Evolutionary conservation across 2,888 invertebrate species (phyloP), one percentile per base, ranked within the genome.

Genomic region (Caenorhabditis plicata): DNA sequence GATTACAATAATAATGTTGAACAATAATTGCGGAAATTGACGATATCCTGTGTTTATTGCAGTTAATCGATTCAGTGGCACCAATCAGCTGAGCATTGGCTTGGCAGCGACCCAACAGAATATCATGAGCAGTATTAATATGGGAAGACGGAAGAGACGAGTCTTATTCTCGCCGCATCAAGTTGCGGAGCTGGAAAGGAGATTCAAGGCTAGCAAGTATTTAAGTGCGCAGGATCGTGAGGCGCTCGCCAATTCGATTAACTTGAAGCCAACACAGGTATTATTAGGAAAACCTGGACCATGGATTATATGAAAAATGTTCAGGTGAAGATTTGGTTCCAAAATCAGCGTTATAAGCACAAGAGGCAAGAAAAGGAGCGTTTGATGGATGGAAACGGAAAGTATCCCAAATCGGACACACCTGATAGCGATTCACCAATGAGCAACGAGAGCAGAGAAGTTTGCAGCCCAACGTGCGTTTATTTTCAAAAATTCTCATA

Each of bases 181-280:
- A 80, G 67, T 67, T 2, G 44, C 42, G 32, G 63, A 68, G 50
- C 81, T 93, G 68, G 92, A 93, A 81, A 87, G 89, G 15, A 86
- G 91, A 9, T 93, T 93, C 83, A 87, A 88, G 67, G 87, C 88
- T 52, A 92, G 91, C 78, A 87, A 89, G 63, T 93, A 93, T 83
- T 85, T 93, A 8, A 91, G 90, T 2, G 91, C 92, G 0, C 90
- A 90, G 0, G 92, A 93, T 80, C 85, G 92, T 8, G 92, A 93
- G 81, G 87, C 89, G 65, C 85, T 92, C 68, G 91, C 92, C 0
- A 87, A 87, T 70, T 86, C 86, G 8, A 82, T 93, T 25, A 90
- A 89, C 80, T 83, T 93, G 5, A 89, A 92, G 11, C 89, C 92
- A 0, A 92, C 91, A 0, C 92, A 92, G 68, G 76, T 76, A 45